Evolutionary conservation across 2,888 invertebrate species (phyloP).

Genomic region (Agonopterix subpropinquella): DNA sequence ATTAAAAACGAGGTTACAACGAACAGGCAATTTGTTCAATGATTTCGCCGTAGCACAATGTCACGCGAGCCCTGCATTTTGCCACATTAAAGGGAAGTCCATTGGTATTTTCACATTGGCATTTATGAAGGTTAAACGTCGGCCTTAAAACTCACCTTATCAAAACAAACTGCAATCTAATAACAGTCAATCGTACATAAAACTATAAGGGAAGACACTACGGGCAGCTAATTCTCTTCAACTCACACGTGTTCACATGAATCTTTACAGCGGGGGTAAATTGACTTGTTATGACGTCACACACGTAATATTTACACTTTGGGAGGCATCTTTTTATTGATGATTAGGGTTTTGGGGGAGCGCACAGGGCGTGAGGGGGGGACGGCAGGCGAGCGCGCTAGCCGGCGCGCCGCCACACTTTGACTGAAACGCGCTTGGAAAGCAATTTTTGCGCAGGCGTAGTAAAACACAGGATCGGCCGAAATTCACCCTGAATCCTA

Average conservation of each 20-base stretch:
- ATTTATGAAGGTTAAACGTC: conserved; percentile 51
- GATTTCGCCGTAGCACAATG: conserved; percentile 28
- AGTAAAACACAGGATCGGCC: conserved; percentile 60
- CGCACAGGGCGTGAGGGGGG: conserved; percentile 46
- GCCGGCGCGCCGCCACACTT: conserved; percentile 72
- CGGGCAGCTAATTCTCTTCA: conserved; percentile 27
- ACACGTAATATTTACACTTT: conserved; percentile 32
- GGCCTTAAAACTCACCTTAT: conserved; percentile 66
- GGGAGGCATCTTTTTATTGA: conserved; percentile 55
- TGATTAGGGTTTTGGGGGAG: conserved; percentile 43
- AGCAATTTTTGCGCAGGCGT: conserved; percentile 61
- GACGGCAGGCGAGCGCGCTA: conserved; percentile 75
- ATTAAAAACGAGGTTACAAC: conserved; percentile 1
- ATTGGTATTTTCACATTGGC: conserved; percentile 27
- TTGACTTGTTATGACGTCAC: conserved; percentile 50
- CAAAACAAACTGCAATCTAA: conserved; percentile 46
- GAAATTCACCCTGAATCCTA: conserved; percentile 48
- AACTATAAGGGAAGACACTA: conserved; percentile 58
- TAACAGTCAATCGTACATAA: conserved; percentile 32
- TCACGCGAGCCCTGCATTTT: conserved; percentile 47
- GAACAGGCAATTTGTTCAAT: conserved; percentile 38
- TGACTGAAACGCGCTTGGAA: conserved; percentile 52
- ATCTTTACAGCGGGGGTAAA: conserved; percentile 29
- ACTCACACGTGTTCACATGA: conserved; percentile 6
- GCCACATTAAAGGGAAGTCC: conserved; percentile 26